Evolutionary conservation across 2,113 vertebrate species (phyloP), one percentile per base, ranked within the genome.

Genomic region (Nothobranchius furzeri): DNA sequence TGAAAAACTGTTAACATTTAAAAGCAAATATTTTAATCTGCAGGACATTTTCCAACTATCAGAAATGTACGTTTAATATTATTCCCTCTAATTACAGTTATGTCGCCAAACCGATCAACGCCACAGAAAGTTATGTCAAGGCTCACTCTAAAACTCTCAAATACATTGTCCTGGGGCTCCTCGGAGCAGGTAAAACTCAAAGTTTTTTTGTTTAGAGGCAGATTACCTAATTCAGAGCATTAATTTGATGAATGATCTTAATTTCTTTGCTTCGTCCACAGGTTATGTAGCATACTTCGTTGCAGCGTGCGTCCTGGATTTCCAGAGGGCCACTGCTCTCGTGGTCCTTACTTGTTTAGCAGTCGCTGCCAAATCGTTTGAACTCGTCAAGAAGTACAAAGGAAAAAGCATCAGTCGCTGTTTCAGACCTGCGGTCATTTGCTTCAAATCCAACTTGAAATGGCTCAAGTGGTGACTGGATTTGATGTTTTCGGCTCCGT

Each of bases 391-490:
- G 78, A 89, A 87, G 53, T 56, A 87, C 68, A 92, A 86, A 52
- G 95, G 94, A 13, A 74, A 93, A 12, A 89, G 75, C 40, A 91
- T 96, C 65, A 57, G 62, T 50, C 50, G 1, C 2, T 89, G 87
- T 68, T 83, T 94, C 62, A 81, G 0, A 11, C 94, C 94, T 0
- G 2, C 73, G 36, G 40, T 59, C 4, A 84, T 69, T 59, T 87
- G 84, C 70, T 89, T 90, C 54, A 89, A 70, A 40, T 83, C 73
- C 6, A 84, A 89, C 79, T 90, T 93, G 69, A 90, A 46, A 0
- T 97, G 96, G 97, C 59, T 96, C 24, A 95, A 94, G 88, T 96
- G 97, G 98, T 99, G 82, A 93, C 94, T 91, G 46, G 58, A 70
- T 55, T 45, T 20, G 10, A 65, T 48, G 1, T 59, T 48, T 66